These are phyloP conservation scores for Dolomedes plantarius DNA, from an alignment of 2,888 invertebrate genomes.

Conservation along the genomic window DNA sequence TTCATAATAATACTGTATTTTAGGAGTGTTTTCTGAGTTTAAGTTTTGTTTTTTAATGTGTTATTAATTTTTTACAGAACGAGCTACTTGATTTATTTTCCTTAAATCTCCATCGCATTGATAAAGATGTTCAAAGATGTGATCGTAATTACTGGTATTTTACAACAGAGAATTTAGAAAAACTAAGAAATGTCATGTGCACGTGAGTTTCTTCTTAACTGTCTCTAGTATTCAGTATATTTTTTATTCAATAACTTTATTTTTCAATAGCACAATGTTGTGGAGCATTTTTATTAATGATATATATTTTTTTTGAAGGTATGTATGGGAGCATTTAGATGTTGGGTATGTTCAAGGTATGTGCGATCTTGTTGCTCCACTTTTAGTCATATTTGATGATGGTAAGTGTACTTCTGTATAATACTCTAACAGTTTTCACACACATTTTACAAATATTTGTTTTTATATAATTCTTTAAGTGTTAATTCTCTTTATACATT, in stretches of 20 bases:
- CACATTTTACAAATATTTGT: too few species aligned
- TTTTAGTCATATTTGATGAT: slow-evolving; percentile 93
- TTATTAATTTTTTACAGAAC: slow-evolving; percentile 80
- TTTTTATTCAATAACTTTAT: too few species aligned
- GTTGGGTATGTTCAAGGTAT: slow-evolving; percentile 98
- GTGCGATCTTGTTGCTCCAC: slow-evolving; percentile 95
- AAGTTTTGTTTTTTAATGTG: too few species aligned
- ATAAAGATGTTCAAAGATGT: slow-evolving; percentile 96
- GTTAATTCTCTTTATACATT: too few species aligned
- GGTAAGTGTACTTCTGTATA: slow-evolving; percentile 76
- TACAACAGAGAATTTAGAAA: slow-evolving; percentile 89
- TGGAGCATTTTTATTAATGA: too few species aligned
- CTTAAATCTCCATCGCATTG: slow-evolving; percentile 93
- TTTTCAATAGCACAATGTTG: too few species aligned
- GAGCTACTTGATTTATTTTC: slow-evolving; percentile 90
- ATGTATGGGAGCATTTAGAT: slow-evolving; percentile 96
- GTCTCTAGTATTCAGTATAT: too few species aligned
- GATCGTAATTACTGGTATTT: slow-evolving; percentile 97
- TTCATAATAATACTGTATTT: too few species aligned
- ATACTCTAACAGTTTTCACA: too few species aligned
- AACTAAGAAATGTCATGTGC: slow-evolving; percentile 95
- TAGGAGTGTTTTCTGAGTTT: too few species aligned
- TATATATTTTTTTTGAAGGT: slow-evolving; percentile 80
- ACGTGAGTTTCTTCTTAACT: slow-evolving; percentile 88
- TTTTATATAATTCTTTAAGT: too few species aligned